Base-by-base conservation (phyloP, 1,140 invertebrate genomes). In the Andricus grossulariae region DNA sequence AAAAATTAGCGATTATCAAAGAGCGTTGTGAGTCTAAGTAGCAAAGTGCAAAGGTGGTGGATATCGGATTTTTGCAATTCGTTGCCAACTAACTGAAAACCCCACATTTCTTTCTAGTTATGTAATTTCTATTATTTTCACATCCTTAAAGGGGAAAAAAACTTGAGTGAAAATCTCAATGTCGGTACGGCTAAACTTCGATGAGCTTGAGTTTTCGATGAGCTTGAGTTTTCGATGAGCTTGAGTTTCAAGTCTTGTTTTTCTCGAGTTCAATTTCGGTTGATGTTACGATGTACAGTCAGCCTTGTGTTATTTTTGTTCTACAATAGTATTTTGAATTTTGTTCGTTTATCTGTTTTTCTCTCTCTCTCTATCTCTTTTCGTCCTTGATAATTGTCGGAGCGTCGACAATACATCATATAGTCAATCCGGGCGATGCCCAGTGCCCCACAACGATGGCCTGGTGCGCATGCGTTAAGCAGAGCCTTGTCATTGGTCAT, bases 61-160 rank as follows among this genome's bases (percentile, higher is more conserved):
- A 66, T 66, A 66, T 66, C n/a, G 60, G 60, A 66, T 66, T 66
- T 66, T 66, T 66, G 60, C 25, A 66, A 66, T 32, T 60, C 15
- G 25, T 66, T 66, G 60, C 16, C 60, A 66, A 66, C 8, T 66
- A 66, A 66, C 32, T 45, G 7, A 39, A 66, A 15, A 39, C 39
- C 5, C 25, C 15, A n/a, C 25, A n/a, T 39, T 25, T 66, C 39
- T 66, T 39, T 39, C 25, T 39, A 66, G 25, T 39, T 39, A n/a
- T 66, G 25, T 66, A 66, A 66, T 66, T 66, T 66, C 60, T 45
- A 45, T n/a, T 66, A 16, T 66, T 66, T 39, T 66, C 15, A 66
- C 60, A 39, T 32, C n/a, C 39, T 45, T 32, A 18, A 66, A 66
- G 60, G 39, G 60, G 21, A 15, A 66, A 39, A 45, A 32, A 11